A percentile compares a stretch with the other conserved stretches of the same genome.
Conservation (phyloP, 2,888 invertebrate genomes). For the Choristoneura rosaceana region DNA sequence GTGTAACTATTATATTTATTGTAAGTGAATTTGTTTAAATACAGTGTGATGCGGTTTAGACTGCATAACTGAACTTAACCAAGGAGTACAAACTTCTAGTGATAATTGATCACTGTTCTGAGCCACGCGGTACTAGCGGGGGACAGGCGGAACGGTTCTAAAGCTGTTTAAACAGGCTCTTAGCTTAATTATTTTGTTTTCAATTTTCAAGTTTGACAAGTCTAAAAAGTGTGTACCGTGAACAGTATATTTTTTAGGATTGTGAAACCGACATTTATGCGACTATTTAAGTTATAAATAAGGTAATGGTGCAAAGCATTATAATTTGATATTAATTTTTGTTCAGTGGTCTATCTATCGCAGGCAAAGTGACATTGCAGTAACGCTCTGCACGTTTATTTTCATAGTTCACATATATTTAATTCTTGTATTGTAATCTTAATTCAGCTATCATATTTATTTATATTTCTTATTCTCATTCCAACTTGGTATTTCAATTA, state of each 20-base stretch:
- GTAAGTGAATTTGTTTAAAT: neutral
- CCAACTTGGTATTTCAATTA: constrained; percentile 69
- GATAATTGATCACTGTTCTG: neutral
- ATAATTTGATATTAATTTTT: constrained; percentile 56
- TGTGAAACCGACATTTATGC: constrained; percentile 61
- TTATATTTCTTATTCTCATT: constrained; percentile 70
- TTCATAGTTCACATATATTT: constrained; percentile 32
- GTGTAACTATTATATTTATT: constrained; percentile 1
- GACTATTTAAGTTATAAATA: constrained; percentile 56
- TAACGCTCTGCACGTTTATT: constrained; percentile 36
- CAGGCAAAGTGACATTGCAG: constrained; percentile 16
- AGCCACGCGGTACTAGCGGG: constrained; percentile 64
- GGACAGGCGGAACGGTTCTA: constrained; percentile 54
- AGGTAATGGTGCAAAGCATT: constrained; percentile 74
- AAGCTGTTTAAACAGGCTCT: constrained; percentile 57
- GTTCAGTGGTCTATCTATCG: constrained; percentile 24
- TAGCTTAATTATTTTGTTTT: constrained; percentile 60
- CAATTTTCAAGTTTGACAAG: constrained; percentile 58
- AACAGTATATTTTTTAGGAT: constrained; percentile 56
- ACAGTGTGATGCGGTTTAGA: neutral
- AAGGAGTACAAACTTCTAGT: constrained; percentile 25
- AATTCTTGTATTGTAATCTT: constrained; percentile 31
- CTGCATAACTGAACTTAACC: neutral
- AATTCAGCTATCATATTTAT: constrained; percentile 55
- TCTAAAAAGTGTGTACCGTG: constrained; percentile 49